Evolutionary conservation across 1,140 invertebrate genomes (phyloP).

Genomic region (Paraescarpia echinospica): DNA sequence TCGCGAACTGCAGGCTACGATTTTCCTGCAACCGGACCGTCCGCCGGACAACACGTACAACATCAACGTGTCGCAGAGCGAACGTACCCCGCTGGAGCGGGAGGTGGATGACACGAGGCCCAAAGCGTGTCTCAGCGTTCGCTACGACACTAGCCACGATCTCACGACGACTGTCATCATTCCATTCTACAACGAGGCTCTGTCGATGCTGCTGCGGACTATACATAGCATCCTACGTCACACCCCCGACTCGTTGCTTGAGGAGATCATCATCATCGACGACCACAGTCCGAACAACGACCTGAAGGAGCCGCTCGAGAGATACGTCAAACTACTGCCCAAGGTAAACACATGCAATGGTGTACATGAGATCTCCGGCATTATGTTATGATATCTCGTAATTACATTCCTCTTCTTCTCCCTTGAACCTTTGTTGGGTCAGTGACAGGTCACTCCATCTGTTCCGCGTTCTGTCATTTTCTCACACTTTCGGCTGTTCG

Average conservation of each 20-base stretch:
- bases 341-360: slow-evolving; percentile 12
- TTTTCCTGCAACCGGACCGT: slow-evolving; percentile 26
- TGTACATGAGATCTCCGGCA: too few relatives aligned
- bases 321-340: slow-evolving; percentile 23
- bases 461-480: too few relatives aligned
- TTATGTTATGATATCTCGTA: too few relatives aligned
- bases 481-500: too few relatives aligned
- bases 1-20: slow-evolving; percentile 27
- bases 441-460: too few relatives aligned
- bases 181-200: slow-evolving; percentile 96
- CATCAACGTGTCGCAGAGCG: slow-evolving; percentile 30
- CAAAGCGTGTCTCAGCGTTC: slow-evolving; percentile 31
- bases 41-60: slow-evolving; percentile 30
- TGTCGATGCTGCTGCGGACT: slow-evolving; percentile 82
- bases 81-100: slow-evolving; percentile 27
- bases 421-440: too few relatives aligned
- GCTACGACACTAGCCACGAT: slow-evolving; percentile 58
- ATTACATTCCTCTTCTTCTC: too few relatives aligned
- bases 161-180: slow-evolving; percentile 81
- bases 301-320: slow-evolving; percentile 25
- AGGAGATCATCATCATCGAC: slow-evolving; percentile 95
- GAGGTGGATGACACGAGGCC: slow-evolving; percentile 29
- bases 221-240: slow-evolving; percentile 84
- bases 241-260: slow-evolving; percentile 73
- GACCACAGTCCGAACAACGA: slow-evolving; percentile 93